Percentiles rank a stretch among this genome's conserved stretches.
Conservation (phyloP, 2,888 invertebrate genomes). For the Pseudococcus viburni region DNA sequence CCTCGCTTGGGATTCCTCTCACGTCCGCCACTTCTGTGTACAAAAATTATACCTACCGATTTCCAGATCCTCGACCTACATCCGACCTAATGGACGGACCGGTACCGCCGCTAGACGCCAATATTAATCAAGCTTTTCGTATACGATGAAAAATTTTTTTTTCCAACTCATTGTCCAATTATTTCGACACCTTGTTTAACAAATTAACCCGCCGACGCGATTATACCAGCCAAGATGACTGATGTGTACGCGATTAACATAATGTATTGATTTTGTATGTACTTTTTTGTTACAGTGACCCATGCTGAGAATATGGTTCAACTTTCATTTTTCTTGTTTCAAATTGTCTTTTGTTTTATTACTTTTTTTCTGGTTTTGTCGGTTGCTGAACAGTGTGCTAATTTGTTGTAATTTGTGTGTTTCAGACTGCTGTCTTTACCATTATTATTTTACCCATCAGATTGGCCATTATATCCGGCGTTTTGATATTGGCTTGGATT, state of each 20-base stretch:
- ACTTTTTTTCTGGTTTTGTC: background rate
- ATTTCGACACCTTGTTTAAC: constrained; percentile 49
- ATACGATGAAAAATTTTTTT: background rate
- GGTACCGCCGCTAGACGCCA: background rate
- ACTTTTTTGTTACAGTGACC: background rate
- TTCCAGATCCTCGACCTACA: constrained; percentile 53
- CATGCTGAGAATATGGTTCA: background rate
- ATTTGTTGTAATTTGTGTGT: constrained; percentile 70
- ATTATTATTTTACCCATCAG: constrained; percentile 87
- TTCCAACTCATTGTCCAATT: constrained; percentile 51
- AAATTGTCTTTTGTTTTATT: background rate
- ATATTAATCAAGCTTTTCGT: constrained; percentile 18
- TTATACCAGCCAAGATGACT: background rate
- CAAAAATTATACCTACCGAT: background rate
- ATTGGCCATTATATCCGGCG: constrained; percentile 81
- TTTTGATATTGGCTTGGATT: constrained; percentile 87
- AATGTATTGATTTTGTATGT: background rate
- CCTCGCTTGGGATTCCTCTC: constrained; percentile 25
- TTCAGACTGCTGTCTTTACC: constrained; percentile 89
- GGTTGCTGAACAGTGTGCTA: background rate
- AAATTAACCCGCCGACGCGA: background rate
- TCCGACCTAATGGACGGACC: background rate
- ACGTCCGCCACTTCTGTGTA: background rate
- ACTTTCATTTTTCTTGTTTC: constrained; percentile 3
- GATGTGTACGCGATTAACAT: background rate